These are phyloP conservation scores for Hirtodrosophila alboralis DNA, from an alignment of 2,888 invertebrate species.

Conservation along the genomic window DNA sequence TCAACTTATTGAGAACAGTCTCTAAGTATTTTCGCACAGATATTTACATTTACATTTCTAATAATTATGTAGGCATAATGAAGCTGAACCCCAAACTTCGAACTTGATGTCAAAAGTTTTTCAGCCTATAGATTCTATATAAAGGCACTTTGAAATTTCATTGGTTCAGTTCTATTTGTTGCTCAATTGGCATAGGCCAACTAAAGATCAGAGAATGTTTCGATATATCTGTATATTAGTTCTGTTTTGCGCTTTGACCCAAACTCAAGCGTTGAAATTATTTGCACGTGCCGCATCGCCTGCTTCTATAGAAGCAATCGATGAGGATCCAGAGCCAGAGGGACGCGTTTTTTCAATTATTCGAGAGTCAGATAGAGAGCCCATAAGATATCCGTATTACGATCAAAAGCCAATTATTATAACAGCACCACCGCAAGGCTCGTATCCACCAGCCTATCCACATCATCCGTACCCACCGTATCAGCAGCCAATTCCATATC, in stretches of 20 bases:
- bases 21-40: neutral
- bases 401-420: conserved; percentile 41
- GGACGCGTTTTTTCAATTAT: conserved; percentile 38
- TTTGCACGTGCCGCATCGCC: conserved; percentile 14
- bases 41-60: conserved; percentile 37
- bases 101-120: conserved; percentile 4
- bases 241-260: conserved; percentile 24
- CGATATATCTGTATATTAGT: conserved; percentile 18
- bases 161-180: conserved; percentile 26
- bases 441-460: conserved; percentile 8
- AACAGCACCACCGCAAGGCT: conserved; percentile 1
- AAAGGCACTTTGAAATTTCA: conserved; percentile 13
- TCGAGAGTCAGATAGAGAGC: conserved; percentile 22
- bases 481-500: conserved; percentile 5
- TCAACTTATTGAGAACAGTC: neutral
- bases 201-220: conserved; percentile 23
- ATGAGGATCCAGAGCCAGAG: conserved; percentile 28
- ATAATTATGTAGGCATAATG: conserved; percentile 25
- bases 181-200: conserved; percentile 1
- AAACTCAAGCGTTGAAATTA: conserved; percentile 8
- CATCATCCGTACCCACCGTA: conserved; percentile 8
- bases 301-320: conserved; percentile 1
- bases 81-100: conserved; percentile 16
- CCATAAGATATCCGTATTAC: conserved; percentile 2
- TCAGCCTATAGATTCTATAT: conserved; percentile 27